Percentiles rank a stretch among this genome's conserved stretches.
These are phyloP conservation scores for Acrocyrtus sp. DNA, from an alignment of 2,888 invertebrate genomes.

Conservation along the genomic window DNA sequence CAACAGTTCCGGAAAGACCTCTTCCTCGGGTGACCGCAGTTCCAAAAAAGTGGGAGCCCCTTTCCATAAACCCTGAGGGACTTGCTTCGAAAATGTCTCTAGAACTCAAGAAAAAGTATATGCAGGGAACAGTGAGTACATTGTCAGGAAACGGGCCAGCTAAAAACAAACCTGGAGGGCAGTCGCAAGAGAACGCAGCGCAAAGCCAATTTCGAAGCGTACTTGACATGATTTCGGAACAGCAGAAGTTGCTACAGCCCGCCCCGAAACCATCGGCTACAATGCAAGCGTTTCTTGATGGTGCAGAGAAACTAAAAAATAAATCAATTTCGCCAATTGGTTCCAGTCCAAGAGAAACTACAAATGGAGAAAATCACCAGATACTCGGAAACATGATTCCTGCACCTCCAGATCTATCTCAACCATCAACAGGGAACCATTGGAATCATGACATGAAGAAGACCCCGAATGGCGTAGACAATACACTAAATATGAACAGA, in stretches of 20 bases:
- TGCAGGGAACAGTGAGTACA: constrained; percentile 76
- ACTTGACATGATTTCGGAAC: constrained; percentile 86
- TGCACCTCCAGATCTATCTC: not conserved
- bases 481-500: constrained; percentile 57
- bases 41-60: constrained; percentile 59
- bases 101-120: constrained; percentile 85
- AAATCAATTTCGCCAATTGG: constrained; percentile 34
- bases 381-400: constrained; percentile 17
- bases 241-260: constrained; percentile 85
- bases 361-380: constrained; percentile 11
- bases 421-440: too few relatives aligned
- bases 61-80: constrained; percentile 67
- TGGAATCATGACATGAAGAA: not conserved
- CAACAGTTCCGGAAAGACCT: constrained; percentile 50
- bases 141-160: constrained; percentile 74
- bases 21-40: constrained; percentile 59
- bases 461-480: constrained; percentile 8
- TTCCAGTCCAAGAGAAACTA: constrained; percentile 5
- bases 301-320: constrained; percentile 60
- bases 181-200: constrained; percentile 1
- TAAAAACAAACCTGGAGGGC: too few relatives aligned
- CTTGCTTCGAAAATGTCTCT: constrained; percentile 88
- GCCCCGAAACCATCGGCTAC: constrained; percentile 76
- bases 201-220: constrained; percentile 79
- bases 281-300: constrained; percentile 76